Conservation (phyloP, 2,888 invertebrate genomes). For the Creontiades dilutus region DNA sequence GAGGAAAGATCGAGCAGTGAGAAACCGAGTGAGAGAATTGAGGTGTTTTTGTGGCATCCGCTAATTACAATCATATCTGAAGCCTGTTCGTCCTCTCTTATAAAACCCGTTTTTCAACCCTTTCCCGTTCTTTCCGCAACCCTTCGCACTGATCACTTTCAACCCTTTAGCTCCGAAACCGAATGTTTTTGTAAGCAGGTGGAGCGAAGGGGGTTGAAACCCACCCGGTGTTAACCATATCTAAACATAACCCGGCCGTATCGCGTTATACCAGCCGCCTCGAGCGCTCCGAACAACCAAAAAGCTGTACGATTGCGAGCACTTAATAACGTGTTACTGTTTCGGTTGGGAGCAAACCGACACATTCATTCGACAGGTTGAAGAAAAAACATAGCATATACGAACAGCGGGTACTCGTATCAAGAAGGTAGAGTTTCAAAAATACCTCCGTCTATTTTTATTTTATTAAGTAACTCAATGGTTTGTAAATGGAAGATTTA, state of each 20-base stretch:
- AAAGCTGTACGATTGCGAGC: not conserved
- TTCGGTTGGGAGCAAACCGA: not conserved
- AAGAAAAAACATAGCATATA: not conserved
- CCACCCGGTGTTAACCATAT: not conserved
- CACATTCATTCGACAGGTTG: not conserved
- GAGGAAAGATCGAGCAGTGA: not conserved
- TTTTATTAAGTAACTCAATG: too few relatives aligned
- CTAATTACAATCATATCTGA: slow-evolving; percentile 17
- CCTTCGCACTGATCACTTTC: slow-evolving; percentile 9
- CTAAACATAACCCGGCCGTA: slow-evolving; percentile 38
- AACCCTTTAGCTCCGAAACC: slow-evolving; percentile 3
- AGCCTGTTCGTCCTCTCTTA: not conserved
- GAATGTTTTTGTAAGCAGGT: slow-evolving; percentile 35
- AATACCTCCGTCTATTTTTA: not conserved
- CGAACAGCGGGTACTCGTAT: too few relatives aligned
- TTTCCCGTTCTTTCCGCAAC: not conserved
- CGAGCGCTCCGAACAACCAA: slow-evolving; percentile 1
- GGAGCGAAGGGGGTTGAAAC: not conserved
- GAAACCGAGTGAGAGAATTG: not conserved
- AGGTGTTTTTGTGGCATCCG: not conserved
- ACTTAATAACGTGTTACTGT: not conserved
- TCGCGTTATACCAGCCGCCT: slow-evolving; percentile 29
- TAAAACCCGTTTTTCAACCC: not conserved
- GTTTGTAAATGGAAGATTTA: too few relatives aligned
- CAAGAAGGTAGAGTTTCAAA: not conserved